These are phyloP conservation scores for Polylopha cassiicola DNA, from an alignment of 2,888 invertebrate species.

Conservation along the genomic window DNA sequence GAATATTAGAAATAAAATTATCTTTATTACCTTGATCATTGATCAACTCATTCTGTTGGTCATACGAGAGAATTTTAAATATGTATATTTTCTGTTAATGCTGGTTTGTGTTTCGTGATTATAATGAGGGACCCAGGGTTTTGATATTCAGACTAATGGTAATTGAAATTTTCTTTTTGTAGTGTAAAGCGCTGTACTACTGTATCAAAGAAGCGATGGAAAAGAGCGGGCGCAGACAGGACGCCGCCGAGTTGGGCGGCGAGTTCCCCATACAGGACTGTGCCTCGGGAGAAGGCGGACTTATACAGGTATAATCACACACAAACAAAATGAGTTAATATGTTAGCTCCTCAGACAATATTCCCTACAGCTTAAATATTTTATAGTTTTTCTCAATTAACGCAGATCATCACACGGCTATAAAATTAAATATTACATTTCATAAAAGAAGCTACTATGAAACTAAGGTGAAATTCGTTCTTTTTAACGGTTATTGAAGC, in stretches of 20 bases:
- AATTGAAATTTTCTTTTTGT: slow-evolving; percentile 36
- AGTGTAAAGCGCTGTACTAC: slow-evolving; percentile 99
- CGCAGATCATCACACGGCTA: too few relatives aligned
- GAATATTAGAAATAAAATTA: slow-evolving; percentile 12
- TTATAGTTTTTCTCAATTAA: too few relatives aligned
- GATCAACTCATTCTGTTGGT: background rate
- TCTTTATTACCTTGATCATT: background rate
- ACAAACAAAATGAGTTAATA: too few relatives aligned
- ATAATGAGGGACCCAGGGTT: too few relatives aligned
- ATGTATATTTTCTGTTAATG: background rate
- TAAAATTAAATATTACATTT: too few relatives aligned
- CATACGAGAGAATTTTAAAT: background rate
- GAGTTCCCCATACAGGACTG: slow-evolving; percentile 99
- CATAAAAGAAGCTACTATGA: too few relatives aligned
- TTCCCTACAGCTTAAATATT: too few relatives aligned
- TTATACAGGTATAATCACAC: slow-evolving; percentile 82
- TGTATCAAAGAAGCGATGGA: slow-evolving; percentile 99
- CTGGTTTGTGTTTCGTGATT: background rate
- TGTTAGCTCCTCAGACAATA: too few relatives aligned
- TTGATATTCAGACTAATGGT: too few relatives aligned
- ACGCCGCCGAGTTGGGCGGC: slow-evolving; percentile 87
- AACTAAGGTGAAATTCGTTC: too few relatives aligned
- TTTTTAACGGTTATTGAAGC: too few relatives aligned
- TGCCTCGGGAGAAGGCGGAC: slow-evolving; percentile 96
- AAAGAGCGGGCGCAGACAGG: slow-evolving; percentile 85